Base-by-base conservation (phyloP, 1,140 invertebrate species). In the Saccostrea echinata region DNA sequence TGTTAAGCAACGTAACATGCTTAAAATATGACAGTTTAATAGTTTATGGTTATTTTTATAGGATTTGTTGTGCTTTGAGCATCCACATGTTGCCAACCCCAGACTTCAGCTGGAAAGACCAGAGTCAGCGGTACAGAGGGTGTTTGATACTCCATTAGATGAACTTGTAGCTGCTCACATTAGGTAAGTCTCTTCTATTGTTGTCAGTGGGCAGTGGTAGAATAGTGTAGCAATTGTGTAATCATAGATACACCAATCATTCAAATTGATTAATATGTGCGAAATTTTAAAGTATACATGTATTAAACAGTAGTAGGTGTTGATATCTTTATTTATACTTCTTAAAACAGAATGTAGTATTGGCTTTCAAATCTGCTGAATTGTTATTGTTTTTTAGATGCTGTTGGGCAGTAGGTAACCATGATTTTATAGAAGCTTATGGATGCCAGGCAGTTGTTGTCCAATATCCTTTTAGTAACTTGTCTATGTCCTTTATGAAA, bases 141-240 rank as follows among this genome's bases (percentile, higher is more conserved):
- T 97, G 91, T 95, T 98, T 88, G 95, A 97, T 81, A 93, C 96
- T 35, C 97, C 97, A 11, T 95, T 98, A 83, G 97, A 98, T 93
- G 98, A 98, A 92, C 95, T 98, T 43, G 96, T 98, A 53, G 95
- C 96, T 86, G 96, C 96, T 71, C 97, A 99, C 94, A 95, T 98
- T n/a, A 97, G 97, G 96, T 96, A 89, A 57, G 81, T 35, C 24
- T 35, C 3, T 57, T 6, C 35, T 43, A 6, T 43, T 43, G 35
- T 43, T 43, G 35, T 43, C 35, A 43, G 35, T 6, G 6, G 35
- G 35, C 6, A 43, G 2, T 43, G 43, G 9, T 43, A 43, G 43
- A 43, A 43, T 9, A 43, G 4, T 43, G 43, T 43, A 2, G 55
- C 21, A n/a, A 61, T 0, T 13, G 18, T 53, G 55, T 61, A n/a